A percentile compares a stretch with the other conserved stretches of the same genome.
Evolutionary conservation across 2,888 invertebrate species (phyloP).

Genomic region (Hyppa rectilinea): DNA sequence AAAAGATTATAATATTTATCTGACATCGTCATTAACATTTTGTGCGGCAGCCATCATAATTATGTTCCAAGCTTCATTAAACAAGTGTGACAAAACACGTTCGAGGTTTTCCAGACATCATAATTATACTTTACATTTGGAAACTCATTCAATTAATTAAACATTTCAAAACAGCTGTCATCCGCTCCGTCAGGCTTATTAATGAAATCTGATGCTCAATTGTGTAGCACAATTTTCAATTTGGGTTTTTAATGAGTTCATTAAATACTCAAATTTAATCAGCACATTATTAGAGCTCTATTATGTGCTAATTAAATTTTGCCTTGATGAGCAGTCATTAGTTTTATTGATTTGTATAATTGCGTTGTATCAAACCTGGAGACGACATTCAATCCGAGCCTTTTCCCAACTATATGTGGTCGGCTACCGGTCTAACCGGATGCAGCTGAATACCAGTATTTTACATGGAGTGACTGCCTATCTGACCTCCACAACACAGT

Average conservation of each 20-base stretch:
- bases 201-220: constrained; percentile 20
- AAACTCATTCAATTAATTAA: constrained; percentile 30
- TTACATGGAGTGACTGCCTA: no score
- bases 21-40: background rate
- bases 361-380: background rate
- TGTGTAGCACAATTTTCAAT: constrained; percentile 19
- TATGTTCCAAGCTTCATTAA: background rate
- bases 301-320: constrained; percentile 20
- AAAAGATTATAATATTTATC: background rate
- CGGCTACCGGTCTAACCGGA: no score
- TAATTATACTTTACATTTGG: constrained; percentile 30
- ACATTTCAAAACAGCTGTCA: constrained; percentile 25
- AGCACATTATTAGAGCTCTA: no score
- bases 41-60: background rate
- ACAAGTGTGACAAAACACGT: background rate
- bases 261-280: no score
- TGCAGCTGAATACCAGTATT: no score
- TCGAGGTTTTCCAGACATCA: background rate
- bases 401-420: no score
- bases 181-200: constrained; percentile 6
- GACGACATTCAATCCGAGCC: no score
- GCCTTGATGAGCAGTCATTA: constrained; percentile 6
- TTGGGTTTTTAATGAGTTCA: constrained; percentile 28
- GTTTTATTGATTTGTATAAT: background rate
- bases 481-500: no score